These are phyloP conservation scores for Drosophila dunni DNA, from an alignment of 1,140 invertebrate species.

Conservation along the genomic window DNA sequence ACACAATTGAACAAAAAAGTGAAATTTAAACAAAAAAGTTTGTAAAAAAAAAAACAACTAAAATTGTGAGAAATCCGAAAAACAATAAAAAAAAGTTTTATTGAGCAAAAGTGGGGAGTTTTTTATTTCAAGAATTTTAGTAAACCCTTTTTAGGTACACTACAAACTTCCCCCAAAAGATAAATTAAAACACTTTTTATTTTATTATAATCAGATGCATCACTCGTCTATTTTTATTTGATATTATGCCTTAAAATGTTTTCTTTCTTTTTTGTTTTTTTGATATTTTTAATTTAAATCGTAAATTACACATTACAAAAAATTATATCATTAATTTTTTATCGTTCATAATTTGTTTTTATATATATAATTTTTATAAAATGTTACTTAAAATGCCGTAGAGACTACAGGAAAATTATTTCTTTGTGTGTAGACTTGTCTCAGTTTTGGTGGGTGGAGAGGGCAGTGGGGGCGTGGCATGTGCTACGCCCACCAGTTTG, in stretches of 20 bases:
- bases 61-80: constrained; percentile 67
- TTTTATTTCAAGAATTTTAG: no score
- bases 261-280: constrained; percentile 51
- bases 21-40: constrained; percentile 62
- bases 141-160: no score
- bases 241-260: constrained; percentile 70
- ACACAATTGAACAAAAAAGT: constrained; percentile 34
- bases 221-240: constrained; percentile 77
- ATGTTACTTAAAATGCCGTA: constrained; percentile 73
- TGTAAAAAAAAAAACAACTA: constrained; percentile 49
- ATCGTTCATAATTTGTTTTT: constrained; percentile 39
- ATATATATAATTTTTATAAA: constrained; percentile 29
- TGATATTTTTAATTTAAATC: constrained; percentile 65
- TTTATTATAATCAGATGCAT: constrained; percentile 64
- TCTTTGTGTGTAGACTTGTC: constrained; percentile 59
- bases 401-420: constrained; percentile 58
- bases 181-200: background rate
- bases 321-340: constrained; percentile 52
- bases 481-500: background rate
- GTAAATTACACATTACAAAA: constrained; percentile 66
- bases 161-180: no score
- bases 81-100: constrained; percentile 60
- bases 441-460: constrained; percentile 53
- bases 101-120: constrained; percentile 55
- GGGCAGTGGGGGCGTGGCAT: background rate